Conservation (phyloP, 2,113 vertebrate species). For the Melozone crissalis region DNA sequence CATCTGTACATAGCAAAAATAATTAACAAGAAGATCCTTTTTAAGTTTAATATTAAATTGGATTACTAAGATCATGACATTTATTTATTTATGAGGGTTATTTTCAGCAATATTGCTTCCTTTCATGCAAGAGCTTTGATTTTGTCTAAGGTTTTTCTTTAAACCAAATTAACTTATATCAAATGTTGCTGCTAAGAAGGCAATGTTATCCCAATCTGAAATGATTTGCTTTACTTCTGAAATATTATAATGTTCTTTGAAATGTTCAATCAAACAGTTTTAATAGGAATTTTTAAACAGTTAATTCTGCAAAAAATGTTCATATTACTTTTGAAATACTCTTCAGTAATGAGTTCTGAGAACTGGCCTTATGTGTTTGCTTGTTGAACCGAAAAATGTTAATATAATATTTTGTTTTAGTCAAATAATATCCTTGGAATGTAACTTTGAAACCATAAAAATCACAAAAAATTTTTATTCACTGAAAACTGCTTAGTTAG, state of each 20-base stretch:
- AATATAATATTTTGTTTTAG: neutral
- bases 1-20: neutral
- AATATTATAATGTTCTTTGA: constrained; percentile 20
- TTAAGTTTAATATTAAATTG: neutral
- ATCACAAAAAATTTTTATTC: neutral
- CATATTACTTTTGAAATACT: neutral
- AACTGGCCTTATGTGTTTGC: neutral
- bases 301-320: neutral
- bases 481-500: neutral
- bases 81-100: constrained; percentile 2
- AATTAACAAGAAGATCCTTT: neutral
- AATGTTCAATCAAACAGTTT: neutral
- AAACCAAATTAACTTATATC: neutral
- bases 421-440: neutral
- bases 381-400: neutral
- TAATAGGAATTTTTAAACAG: neutral
- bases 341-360: neutral
- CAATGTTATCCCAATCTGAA: neutral
- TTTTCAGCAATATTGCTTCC: neutral
- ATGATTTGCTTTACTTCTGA: neutral
- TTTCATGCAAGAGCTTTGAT: constrained; percentile 33
- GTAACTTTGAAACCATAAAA: neutral
- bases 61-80: neutral
- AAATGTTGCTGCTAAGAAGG: neutral
- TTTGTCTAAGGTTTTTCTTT: neutral